These are phyloP conservation scores for Pseudomyrmex gracilis DNA, from an alignment of 1,140 invertebrate species.

Conservation along the genomic window DNA sequence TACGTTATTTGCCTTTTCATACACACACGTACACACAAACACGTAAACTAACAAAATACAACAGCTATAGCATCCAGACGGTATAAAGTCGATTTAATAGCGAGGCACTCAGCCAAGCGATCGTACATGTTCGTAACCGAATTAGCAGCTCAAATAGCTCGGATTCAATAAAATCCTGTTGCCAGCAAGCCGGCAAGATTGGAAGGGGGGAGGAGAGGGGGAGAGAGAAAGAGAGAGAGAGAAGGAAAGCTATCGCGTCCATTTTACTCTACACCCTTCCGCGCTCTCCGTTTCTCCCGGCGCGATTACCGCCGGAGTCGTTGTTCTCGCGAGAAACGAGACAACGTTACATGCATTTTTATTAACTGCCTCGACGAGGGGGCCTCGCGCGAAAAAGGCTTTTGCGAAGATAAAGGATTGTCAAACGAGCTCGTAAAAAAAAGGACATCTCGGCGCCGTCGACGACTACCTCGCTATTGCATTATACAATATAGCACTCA, in stretches of 20 bases:
- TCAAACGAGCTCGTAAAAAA: constrained; percentile 56
- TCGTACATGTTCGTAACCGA: constrained; percentile 30
- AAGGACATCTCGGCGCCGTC: constrained; percentile 1
- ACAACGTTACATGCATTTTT: constrained; percentile 60
- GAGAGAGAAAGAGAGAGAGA: too few species aligned
- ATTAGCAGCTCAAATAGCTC: constrained; percentile 50
- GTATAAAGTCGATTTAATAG: constrained; percentile 29
- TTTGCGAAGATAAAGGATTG: constrained; percentile 42
- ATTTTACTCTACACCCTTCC: neutral
- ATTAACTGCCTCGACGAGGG: constrained; percentile 40
- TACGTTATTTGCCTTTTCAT: neutral
- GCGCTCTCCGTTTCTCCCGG: neutral
- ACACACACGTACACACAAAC: neutral
- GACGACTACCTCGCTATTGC: constrained; percentile 25
- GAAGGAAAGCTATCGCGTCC: neutral
- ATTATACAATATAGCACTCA: constrained; percentile 42
- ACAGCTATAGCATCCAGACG: neutral
- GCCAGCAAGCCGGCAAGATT: neutral
- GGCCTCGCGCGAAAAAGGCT: neutral
- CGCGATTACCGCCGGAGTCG: constrained; percentile 38
- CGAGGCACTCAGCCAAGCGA: constrained; percentile 5
- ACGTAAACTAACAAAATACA: neutral
- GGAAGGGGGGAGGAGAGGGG: too few species aligned
- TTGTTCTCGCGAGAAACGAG: constrained; percentile 52
- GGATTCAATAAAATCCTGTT: constrained; percentile 52